Conservation (phyloP, 2,888 invertebrate genomes). For the Drosophila nr. perissopoda region DNA sequence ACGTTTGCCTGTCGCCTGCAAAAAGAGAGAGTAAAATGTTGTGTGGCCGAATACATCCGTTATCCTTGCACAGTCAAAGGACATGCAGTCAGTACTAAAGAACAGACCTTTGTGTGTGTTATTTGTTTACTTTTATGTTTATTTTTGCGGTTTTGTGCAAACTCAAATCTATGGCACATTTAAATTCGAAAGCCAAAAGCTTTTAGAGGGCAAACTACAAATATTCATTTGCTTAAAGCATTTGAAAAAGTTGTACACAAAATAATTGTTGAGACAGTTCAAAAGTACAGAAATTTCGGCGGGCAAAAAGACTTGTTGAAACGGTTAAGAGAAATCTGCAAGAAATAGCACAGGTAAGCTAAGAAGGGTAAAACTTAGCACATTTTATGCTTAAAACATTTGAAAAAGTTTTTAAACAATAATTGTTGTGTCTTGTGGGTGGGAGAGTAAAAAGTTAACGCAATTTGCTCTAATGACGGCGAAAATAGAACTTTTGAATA, state of each 20-base stretch:
- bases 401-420: neutral
- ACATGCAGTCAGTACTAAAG: conserved; percentile 12
- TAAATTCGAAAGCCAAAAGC: conserved; percentile 20
- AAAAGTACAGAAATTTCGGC: neutral
- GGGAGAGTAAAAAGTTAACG: neutral
- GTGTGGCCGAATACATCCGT: conserved; percentile 17
- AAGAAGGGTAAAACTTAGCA: neutral
- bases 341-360: neutral
- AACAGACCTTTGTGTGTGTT: conserved; percentile 55
- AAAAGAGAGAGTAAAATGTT: conserved; percentile 40
- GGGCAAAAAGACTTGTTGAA: neutral
- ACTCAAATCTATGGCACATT: conserved; percentile 30
- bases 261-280: neutral
- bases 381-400: neutral
- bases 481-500: neutral
- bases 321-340: neutral
- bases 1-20: conserved; percentile 45
- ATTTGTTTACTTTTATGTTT: neutral
- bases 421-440: neutral
- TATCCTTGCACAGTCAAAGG: conserved; percentile 29
- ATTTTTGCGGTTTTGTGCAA: conserved; percentile 23
- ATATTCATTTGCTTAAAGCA: neutral
- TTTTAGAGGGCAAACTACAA: neutral
- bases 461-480: neutral
- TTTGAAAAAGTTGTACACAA: neutral